These are phyloP conservation scores for Charaxes varanes DNA, from an alignment of 1,140 invertebrate species.

Conservation along the genomic window DNA sequence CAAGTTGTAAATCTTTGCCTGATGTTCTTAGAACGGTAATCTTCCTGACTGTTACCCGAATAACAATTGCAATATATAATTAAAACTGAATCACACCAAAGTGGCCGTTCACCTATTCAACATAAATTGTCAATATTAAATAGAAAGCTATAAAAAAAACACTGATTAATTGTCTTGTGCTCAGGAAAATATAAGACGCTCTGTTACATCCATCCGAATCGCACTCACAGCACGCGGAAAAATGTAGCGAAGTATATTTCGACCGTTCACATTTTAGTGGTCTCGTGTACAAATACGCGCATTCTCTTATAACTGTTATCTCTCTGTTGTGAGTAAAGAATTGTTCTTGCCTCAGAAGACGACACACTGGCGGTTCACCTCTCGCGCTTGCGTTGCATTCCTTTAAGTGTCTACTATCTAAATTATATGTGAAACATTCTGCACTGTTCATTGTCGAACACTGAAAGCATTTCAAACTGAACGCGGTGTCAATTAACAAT, in stretches of 20 bases:
- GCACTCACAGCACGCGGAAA: slow-evolving; percentile 52
- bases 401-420: slow-evolving; percentile 36
- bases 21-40: no score
- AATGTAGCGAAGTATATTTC: slow-evolving; percentile 44
- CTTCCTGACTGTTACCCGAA: no score
- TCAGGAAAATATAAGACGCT: slow-evolving; percentile 8
- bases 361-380: slow-evolving; percentile 24
- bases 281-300: slow-evolving; percentile 39
- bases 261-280: slow-evolving; percentile 36
- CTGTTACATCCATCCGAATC: slow-evolving; percentile 55
- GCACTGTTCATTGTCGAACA: slow-evolving; percentile 33
- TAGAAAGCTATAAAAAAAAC: background rate
- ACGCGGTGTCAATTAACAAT: background rate
- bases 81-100: no score
- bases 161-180: background rate
- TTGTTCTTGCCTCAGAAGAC: slow-evolving; percentile 42
- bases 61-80: no score
- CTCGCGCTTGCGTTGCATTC: slow-evolving; percentile 27
- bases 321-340: slow-evolving; percentile 40
- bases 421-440: slow-evolving; percentile 38
- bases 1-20: no score
- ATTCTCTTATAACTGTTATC: slow-evolving; percentile 40
- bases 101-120: no score
- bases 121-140: slow-evolving; percentile 1
- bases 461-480: slow-evolving; percentile 51